phyloP scores from a whole-genome alignment of 1,140 invertebrate species.

The Ceratosolen solmsi region DNA sequence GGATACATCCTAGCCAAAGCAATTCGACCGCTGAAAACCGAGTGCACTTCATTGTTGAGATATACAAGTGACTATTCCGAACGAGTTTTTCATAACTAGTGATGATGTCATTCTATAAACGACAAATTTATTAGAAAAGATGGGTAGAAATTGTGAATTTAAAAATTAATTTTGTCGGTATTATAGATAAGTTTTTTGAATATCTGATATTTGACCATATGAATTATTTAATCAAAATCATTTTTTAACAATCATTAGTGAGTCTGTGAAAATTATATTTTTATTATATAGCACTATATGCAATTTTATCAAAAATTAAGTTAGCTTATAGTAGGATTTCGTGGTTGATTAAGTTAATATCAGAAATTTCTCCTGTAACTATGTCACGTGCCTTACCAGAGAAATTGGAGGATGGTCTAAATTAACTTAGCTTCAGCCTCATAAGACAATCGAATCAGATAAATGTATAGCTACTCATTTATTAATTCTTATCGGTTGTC shows the following conservation, averaged over 20 bases:
- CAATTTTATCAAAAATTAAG: background rate
- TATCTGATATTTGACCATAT: background rate
- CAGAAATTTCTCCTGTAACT: constrained; percentile 41
- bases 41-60: constrained; percentile 45
- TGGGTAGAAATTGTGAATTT: too few relatives aligned
- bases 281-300: background rate
- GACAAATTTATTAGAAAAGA: constrained; percentile 2
- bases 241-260: background rate
- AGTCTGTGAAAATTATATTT: constrained; percentile 20
- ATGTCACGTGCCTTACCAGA: constrained; percentile 27
- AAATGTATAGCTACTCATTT: constrained; percentile 5
- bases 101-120: constrained; percentile 1
- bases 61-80: constrained; percentile 20
- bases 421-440: constrained; percentile 34
- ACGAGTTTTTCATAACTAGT: constrained; percentile 32
- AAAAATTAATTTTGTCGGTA: background rate
- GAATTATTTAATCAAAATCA: background rate
- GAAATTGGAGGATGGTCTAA: background rate
- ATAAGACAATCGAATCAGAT: constrained; percentile 32
- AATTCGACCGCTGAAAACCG: constrained; percentile 36
- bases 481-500: background rate
- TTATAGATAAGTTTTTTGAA: background rate
- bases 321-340: constrained; percentile 37
- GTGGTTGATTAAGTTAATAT: constrained; percentile 48
- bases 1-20: background rate